phyloP scores from a whole-genome alignment of 1,140 invertebrate genomes.

The Plutomurus gul region DNA sequence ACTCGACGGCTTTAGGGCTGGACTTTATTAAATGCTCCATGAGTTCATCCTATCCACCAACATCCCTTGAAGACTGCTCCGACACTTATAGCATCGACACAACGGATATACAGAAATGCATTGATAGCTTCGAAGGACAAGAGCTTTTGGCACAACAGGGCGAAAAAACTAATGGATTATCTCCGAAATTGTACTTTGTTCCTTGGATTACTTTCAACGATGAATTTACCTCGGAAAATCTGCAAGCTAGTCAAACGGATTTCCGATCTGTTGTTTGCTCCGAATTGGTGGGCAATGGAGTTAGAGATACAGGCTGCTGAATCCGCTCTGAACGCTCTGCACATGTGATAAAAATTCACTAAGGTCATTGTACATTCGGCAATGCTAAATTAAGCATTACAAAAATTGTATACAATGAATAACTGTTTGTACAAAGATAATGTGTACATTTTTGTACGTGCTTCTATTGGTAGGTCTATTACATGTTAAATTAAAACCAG shows the following conservation, averaged over 20 bases:
- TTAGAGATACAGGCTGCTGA: neutral
- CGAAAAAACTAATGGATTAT: conserved; percentile 57
- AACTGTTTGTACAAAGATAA: too few species aligned
- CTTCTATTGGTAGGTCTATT: too few species aligned
- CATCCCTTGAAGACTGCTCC: conserved; percentile 12
- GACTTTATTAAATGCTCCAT: conserved; percentile 39
- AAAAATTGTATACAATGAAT: too few species aligned
- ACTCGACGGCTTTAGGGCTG: neutral
- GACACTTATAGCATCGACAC: neutral
- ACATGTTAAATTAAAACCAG: too few species aligned
- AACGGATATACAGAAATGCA: neutral
- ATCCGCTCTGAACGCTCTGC: neutral
- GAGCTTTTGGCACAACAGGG: conserved; percentile 59
- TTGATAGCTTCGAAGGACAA: conserved; percentile 54
- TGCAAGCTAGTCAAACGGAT: neutral
- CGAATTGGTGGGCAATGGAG: neutral
- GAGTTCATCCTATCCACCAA: conserved; percentile 29
- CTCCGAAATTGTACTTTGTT: conserved; percentile 59
- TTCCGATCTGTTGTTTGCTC: neutral
- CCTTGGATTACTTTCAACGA: conserved; percentile 61
- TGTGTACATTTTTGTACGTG: too few species aligned
- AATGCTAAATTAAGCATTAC: too few species aligned
- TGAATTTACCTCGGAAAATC: conserved; percentile 46
- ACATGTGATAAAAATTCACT: too few species aligned
- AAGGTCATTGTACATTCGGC: neutral